These are phyloP conservation scores for Caenorhabditis sulstoni DNA, from an alignment of 2,888 invertebrate species.

Conservation along the genomic window DNA sequence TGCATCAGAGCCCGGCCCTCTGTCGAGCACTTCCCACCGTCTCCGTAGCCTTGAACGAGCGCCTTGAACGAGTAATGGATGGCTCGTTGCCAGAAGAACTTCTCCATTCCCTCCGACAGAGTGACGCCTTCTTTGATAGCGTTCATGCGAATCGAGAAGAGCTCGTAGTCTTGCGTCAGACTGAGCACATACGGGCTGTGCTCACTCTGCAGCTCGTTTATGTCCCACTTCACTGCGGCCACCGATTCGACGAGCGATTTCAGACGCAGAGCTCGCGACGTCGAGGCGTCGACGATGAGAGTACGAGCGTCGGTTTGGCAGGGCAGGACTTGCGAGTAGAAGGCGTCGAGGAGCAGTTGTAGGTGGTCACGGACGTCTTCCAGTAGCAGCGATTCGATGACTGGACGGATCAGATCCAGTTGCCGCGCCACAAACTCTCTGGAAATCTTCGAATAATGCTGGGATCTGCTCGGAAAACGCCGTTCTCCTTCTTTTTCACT, in stretches of 20 bases:
- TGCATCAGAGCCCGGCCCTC: slow-evolving; percentile 98
- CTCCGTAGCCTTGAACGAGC: slow-evolving; percentile 92
- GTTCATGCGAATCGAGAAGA: slow-evolving; percentile 64
- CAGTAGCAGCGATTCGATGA: slow-evolving; percentile 88
- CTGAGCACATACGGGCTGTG: slow-evolving; percentile 89
- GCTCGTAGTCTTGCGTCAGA: slow-evolving; percentile 78
- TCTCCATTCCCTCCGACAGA: slow-evolving; percentile 38
- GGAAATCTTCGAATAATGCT: slow-evolving; percentile 62
- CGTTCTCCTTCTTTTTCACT: slow-evolving; percentile 5
- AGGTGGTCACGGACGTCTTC: slow-evolving; percentile 34
- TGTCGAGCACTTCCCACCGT: slow-evolving; percentile 91
- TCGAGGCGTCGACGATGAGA: slow-evolving; percentile 65
- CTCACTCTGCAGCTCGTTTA: slow-evolving; percentile 90
- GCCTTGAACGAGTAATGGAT: slow-evolving; percentile 90
- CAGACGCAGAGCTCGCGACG: slow-evolving; percentile 68
- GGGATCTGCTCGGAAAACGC: neutral
- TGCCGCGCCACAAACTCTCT: slow-evolving; percentile 91
- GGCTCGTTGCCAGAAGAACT: slow-evolving; percentile 89
- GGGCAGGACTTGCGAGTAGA: slow-evolving; percentile 69
- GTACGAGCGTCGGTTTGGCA: slow-evolving; percentile 49
- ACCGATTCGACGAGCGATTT: slow-evolving; percentile 87
- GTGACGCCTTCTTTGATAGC: slow-evolving; percentile 52
- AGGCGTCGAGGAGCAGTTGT: slow-evolving; percentile 52
- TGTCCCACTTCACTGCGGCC: slow-evolving; percentile 91
- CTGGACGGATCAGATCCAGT: slow-evolving; percentile 89